Conservation (phyloP, 2,113 vertebrate genomes). For the Collichthys lucidus region DNA sequence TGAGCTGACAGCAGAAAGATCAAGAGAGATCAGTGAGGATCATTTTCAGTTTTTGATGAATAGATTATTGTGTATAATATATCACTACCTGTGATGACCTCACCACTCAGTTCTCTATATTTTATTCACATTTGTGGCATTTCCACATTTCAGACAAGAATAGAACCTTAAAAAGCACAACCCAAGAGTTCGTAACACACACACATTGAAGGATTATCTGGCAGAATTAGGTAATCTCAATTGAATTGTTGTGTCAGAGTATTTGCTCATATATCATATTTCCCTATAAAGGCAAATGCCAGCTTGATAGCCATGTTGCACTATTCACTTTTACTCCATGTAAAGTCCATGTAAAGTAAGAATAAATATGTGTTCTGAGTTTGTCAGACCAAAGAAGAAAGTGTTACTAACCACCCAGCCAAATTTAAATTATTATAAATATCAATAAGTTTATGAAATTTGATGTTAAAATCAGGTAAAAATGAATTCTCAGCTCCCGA, state of each 20-base stretch:
- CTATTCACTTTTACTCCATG: background rate
- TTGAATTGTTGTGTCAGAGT: too few species aligned
- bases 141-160: background rate
- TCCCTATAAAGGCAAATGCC: too few species aligned
- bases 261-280: too few species aligned
- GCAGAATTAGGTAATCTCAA: background rate
- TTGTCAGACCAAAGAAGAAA: too few species aligned
- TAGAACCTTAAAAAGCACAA: too few species aligned
- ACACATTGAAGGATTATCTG: background rate
- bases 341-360: background rate
- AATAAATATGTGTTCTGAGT: too few species aligned
- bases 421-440: too few species aligned
- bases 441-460: too few species aligned
- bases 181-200: too few species aligned
- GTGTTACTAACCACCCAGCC: too few species aligned
- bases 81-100: background rate
- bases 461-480: too few species aligned
- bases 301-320: background rate
- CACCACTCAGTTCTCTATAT: background rate
- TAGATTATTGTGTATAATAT: background rate
- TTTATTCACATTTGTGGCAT: background rate
- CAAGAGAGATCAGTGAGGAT: background rate
- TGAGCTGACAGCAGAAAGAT: conserved; percentile 22
- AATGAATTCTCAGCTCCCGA: too few species aligned
- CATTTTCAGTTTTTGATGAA: background rate